Evolutionary conservation across 2,888 invertebrate genomes (phyloP), one percentile per base, ranked within the genome.

Genomic region (Unio pictorum): DNA sequence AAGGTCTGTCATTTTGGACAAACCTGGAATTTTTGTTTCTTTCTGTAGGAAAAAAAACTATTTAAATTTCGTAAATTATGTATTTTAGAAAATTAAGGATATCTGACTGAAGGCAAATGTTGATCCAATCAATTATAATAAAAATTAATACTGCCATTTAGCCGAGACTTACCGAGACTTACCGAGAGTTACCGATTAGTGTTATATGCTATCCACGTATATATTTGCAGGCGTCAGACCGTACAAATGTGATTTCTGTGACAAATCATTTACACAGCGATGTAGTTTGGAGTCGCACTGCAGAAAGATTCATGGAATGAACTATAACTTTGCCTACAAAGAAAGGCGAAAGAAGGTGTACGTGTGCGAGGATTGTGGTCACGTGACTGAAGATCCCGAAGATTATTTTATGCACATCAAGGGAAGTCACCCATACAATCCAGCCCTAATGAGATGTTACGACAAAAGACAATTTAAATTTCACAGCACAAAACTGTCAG

Each of bases 361-460:
- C 91, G 99, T 99, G 34, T 99, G 99, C 90, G 99, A 99, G 91
- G 98, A 99, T 90, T 99, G 99, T 91, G 99, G 99, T 59, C 97
- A 97, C 92, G 98, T 98, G 26, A 98, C 98, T 55, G 95, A 95
- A 84, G 96, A 97, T 89, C 97, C 98, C 3, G 98, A 98, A 92
- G 95, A 95, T 57, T 98, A 98, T 91, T 98, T 97, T 91, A 92
- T 96, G 85, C 98, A 98, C 89, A 92, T 98, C 72, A 97, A 97
- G 91, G 96, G 82, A 66, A 82, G 79, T 61, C 89, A 89, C 58
- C 87, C 88, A 3, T 76, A 81, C 71, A 97, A 96, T 83, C 98
- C 97, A 68, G 97, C 97, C 67, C 92, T 98, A 80, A 93, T 97
- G 70, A 97, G 97, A 90, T 98, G 97, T 92, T 97, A 98, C 92